A percentile compares a stretch with the other conserved stretches of the same genome.
These are phyloP conservation scores for Benitochromis conjunctus DNA, from an alignment of 2,113 vertebrate species.

Conservation along the genomic window DNA sequence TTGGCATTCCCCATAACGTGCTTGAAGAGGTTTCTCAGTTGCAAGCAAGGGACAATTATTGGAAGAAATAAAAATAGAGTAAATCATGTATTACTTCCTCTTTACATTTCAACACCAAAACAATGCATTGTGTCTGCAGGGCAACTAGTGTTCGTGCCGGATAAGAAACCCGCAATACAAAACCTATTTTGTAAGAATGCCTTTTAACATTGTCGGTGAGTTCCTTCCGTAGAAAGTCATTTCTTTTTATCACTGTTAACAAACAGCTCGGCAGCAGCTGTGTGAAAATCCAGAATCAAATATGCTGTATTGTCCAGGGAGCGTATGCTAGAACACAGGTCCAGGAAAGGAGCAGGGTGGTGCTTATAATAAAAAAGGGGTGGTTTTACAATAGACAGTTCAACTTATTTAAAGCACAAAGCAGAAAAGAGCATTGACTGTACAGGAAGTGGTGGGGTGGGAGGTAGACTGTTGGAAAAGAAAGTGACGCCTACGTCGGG, in stretches of 20 bases:
- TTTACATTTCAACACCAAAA: constrained; percentile 23
- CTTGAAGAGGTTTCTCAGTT: background rate
- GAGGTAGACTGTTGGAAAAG: constrained; percentile 21
- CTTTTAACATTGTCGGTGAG: constrained; percentile 32
- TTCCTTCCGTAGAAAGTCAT: constrained; percentile 34
- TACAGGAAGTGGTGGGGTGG: constrained; percentile 53
- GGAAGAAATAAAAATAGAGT: constrained; percentile 4
- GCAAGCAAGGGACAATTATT: constrained; percentile 8
- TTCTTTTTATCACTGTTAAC: constrained; percentile 31
- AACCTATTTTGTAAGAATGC: constrained; percentile 11
- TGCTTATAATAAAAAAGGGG: background rate
- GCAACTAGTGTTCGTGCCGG: constrained; percentile 8
- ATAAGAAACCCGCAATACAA: constrained; percentile 40
- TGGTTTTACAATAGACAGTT: constrained; percentile 27
- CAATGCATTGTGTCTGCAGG: constrained; percentile 22
- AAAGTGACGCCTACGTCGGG: constrained; percentile 46
- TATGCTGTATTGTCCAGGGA: constrained; percentile 1
- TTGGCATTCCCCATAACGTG: background rate
- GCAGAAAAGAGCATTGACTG: background rate
- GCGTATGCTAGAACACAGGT: background rate
- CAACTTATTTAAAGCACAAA: constrained; percentile 16
- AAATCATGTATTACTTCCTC: constrained; percentile 3
- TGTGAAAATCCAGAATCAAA: constrained; percentile 5
- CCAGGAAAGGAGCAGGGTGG: background rate
- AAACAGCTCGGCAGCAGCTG: background rate